Conservation (phyloP, 2,888 invertebrate genomes). For the Thecophora atra region DNA sequence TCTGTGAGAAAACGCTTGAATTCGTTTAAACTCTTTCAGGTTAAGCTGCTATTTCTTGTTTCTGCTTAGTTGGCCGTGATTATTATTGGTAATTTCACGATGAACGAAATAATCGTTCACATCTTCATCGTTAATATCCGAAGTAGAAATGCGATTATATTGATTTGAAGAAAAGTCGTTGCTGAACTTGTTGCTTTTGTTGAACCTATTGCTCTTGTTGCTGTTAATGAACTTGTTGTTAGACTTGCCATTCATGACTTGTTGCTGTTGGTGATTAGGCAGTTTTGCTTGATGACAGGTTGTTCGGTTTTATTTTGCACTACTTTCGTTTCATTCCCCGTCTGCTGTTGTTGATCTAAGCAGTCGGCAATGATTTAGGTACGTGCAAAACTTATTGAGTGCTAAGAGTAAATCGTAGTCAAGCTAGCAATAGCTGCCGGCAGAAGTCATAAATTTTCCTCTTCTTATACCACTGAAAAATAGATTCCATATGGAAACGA, state of each 20-base stretch:
- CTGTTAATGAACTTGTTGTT: not conserved
- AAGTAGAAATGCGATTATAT: not conserved
- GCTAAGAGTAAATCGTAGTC: conserved; percentile 12
- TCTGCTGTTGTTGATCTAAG: not conserved
- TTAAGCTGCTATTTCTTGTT: conserved; percentile 4
- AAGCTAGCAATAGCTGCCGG: conserved; percentile 8
- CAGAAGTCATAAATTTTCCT: no score
- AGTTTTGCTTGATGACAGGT: conserved; percentile 4
- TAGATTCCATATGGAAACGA: no score
- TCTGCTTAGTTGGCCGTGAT: conserved; percentile 3
- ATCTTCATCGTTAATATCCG: not conserved
- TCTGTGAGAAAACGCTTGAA: conserved; percentile 17
- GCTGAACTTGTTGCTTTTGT: not conserved
- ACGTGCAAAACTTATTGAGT: conserved; percentile 3
- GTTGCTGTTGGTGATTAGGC: not conserved
- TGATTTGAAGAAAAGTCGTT: not conserved
- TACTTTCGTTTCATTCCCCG: not conserved
- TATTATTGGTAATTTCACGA: not conserved
- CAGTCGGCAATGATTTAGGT: conserved; percentile 23
- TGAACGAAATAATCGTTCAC: not conserved
- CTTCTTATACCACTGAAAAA: no score
- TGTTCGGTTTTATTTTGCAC: no score
- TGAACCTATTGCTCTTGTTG: no score
- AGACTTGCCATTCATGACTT: not conserved
- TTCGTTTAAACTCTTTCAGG: not conserved